These are phyloP conservation scores for Sturmia bella DNA, from an alignment of 2,888 invertebrate genomes.

Conservation along the genomic window DNA sequence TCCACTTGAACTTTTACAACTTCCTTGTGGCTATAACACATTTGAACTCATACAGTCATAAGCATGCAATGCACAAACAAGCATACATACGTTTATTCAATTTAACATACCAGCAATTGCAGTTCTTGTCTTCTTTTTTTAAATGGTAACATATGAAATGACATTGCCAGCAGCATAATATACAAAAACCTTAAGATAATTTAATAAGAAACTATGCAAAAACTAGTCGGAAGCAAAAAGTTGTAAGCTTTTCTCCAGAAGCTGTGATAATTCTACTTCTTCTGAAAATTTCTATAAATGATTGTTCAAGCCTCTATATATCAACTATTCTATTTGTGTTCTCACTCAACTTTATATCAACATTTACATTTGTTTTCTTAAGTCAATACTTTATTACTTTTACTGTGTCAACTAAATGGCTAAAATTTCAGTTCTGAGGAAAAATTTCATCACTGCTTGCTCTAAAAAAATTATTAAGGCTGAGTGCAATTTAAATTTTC, in stretches of 20 bases:
- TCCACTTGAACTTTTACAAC: slow-evolving; percentile 70
- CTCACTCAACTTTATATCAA: too few relatives aligned
- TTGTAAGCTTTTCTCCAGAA: slow-evolving; percentile 22
- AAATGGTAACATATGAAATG: slow-evolving; percentile 27
- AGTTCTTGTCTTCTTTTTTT: slow-evolving; percentile 11
- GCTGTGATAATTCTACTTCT: background rate
- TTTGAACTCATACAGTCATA: too few relatives aligned
- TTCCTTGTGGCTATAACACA: slow-evolving; percentile 61
- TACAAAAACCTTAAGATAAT: slow-evolving; percentile 38
- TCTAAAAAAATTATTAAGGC: too few relatives aligned
- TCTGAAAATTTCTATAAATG: too few relatives aligned
- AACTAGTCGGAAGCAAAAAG: slow-evolving; percentile 26
- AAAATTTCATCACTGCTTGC: too few relatives aligned
- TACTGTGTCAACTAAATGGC: too few relatives aligned
- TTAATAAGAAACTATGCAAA: slow-evolving; percentile 22
- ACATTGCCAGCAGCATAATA: slow-evolving; percentile 9
- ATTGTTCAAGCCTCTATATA: too few relatives aligned
- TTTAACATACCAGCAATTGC: background rate
- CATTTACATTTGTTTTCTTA: too few relatives aligned
- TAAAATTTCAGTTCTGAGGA: too few relatives aligned
- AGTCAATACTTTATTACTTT: too few relatives aligned
- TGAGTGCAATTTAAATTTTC: too few relatives aligned
- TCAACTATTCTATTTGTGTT: too few relatives aligned
- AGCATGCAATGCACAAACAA: background rate
- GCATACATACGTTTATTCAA: background rate